Conservation (phyloP, 2,113 vertebrate genomes). For the Psilopsiagon aymara region DNA sequence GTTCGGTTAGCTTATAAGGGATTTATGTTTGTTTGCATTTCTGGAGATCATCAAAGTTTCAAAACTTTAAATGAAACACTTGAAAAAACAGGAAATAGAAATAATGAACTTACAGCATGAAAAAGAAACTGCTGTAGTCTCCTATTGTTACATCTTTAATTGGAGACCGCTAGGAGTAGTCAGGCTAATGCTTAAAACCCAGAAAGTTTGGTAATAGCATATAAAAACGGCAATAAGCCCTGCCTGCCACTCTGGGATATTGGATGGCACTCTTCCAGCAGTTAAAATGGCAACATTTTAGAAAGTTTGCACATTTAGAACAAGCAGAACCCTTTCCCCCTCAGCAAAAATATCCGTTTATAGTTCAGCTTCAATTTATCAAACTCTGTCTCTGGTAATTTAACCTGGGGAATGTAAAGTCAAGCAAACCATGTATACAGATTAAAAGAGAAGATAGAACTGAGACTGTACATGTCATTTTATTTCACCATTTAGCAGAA, state of each 20-base stretch:
- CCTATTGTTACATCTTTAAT: not conserved
- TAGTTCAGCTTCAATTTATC: not conserved
- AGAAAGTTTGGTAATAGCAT: conserved; percentile 3
- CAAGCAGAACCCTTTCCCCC: not conserved
- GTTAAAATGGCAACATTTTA: conserved; percentile 9
- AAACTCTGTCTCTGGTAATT: not conserved
- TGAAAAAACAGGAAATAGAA: not conserved
- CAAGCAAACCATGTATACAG: not conserved
- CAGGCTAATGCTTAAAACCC: not conserved
- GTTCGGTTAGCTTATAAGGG: not conserved
- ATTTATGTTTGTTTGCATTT: not conserved
- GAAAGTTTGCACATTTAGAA: not conserved
- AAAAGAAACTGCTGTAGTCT: not conserved
- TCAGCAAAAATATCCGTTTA: not conserved
- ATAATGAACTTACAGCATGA: conserved; percentile 3
- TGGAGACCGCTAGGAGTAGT: not conserved
- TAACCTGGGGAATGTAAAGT: not conserved
- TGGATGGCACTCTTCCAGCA: conserved; percentile 32
- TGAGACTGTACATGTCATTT: not conserved
- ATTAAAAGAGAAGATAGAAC: not conserved
- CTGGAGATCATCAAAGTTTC: not conserved
- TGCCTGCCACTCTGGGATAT: conserved; percentile 5
- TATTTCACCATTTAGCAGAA: not conserved
- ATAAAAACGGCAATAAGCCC: conserved; percentile 15
- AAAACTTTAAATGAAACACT: conserved; percentile 8